Evolutionary conservation across 2,113 vertebrate genomes (phyloP), one percentile per base, ranked within the genome.

Genomic region (Gnathonemus echidnorhynchus): DNA sequence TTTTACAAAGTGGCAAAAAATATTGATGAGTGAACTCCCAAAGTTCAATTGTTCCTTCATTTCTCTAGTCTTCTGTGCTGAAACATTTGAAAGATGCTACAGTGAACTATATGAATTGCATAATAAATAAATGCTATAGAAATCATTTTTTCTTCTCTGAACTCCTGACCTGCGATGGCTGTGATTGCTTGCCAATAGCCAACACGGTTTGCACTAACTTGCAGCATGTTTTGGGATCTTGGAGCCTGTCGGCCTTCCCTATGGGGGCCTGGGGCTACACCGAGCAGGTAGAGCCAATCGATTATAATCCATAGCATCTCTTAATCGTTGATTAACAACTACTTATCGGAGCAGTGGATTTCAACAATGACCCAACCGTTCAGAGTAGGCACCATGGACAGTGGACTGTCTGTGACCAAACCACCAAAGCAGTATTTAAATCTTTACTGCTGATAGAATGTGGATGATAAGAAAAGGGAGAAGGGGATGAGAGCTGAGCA

Each of bases 251-350:
- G 35, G 17, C 35, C 3, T 39, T 42, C 35, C 35, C 74, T 80
- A 11, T 39, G 31, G 86, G 46, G 9, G n/a, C 89, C 89, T 89
- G 58, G 90, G 35, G 31, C 35, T 80, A 13, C 74, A 6, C 1
- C 3, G 74, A 80, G 90, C 89, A 77, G 92, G 92, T 94, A 92
- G 94, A 95, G 93, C 94, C 94, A 92, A 94, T 95, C 92, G 93
- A 94, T 94, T 93, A 92, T 91, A 93, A 96, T 95, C 93, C 87
- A 93, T 94, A 93, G 94, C 93, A 93, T 94, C 93, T 93, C 92
- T 93, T 95, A 95, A 96, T 95, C 93, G 94, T 92, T 88, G 92
- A 96, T 95, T 95, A 95, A 92, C 93, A 93, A 92, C 92, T 93
- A 93, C 92, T 94, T 92, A 89, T 93, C 90, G 90, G 94, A 94